A percentile compares a stretch with the other conserved stretches of the same genome.
Conservation (phyloP, 2,797 vertebrate genomes). For the Borostomias antarcticus region DNA sequence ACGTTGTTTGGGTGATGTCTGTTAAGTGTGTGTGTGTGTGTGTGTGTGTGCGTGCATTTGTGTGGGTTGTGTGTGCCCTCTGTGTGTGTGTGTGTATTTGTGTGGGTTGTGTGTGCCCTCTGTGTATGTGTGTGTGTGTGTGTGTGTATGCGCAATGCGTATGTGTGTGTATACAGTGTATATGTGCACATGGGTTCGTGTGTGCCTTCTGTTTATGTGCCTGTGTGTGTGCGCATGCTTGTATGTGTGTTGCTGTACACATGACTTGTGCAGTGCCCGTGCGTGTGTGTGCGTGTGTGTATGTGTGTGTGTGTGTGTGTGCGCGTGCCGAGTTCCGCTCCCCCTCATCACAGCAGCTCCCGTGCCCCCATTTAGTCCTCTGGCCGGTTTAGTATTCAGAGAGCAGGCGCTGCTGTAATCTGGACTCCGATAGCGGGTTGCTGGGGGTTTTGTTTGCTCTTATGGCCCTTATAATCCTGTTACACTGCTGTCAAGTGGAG, state of each 20-base stretch:
- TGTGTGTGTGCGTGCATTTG: not conserved
- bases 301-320: too few relatives aligned
- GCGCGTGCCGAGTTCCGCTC: not conserved
- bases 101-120: conserved; percentile 16
- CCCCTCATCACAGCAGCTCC: conserved; percentile 23
- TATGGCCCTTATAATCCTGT: conserved; percentile 76
- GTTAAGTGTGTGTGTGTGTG: conserved; percentile 13
- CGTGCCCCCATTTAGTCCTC: conserved; percentile 51
- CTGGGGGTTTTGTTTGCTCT: conserved; percentile 70
- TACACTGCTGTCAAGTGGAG: conserved; percentile 76
- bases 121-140: not conserved
- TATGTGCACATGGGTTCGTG: not conserved
- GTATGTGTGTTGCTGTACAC: too few relatives aligned
- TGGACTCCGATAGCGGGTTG: conserved; percentile 70
- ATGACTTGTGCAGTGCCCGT: too few relatives aligned
- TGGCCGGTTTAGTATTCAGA: conserved; percentile 67
- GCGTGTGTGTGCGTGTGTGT: not conserved
- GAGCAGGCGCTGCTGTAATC: conserved; percentile 62
- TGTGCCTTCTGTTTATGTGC: conserved; percentile 32
- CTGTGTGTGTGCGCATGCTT: conserved; percentile 4
- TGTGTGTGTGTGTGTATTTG: too few relatives aligned
- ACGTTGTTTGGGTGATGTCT: conserved; percentile 53
- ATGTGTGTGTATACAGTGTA: conserved; percentile 22
- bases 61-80: too few relatives aligned
- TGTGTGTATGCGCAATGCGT: conserved; percentile 9